A percentile compares a stretch with the other conserved stretches of the same genome.
Evolutionary conservation across 2,113 vertebrate species (phyloP).

Genomic region (Nipponia nippon): DNA sequence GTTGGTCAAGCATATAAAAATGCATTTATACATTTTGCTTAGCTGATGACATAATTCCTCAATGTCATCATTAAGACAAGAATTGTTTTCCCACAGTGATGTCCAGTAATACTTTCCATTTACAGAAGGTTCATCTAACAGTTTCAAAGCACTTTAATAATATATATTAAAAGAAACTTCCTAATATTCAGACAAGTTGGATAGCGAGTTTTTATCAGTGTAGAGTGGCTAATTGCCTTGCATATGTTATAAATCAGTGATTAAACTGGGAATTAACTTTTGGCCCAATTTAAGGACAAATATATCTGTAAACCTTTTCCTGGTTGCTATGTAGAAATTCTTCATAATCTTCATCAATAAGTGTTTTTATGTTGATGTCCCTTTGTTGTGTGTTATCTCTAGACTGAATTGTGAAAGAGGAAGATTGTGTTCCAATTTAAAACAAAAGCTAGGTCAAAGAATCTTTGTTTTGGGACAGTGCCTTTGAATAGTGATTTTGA

Average conservation of each 20-base stretch:
- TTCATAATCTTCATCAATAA: not conserved
- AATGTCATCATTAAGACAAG: not conserved
- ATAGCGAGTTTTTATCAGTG: not conserved
- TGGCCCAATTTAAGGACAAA: not conserved
- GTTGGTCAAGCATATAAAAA: not conserved
- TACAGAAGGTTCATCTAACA: not conserved
- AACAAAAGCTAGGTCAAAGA: not conserved
- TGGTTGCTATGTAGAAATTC: not conserved
- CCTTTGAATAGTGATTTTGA: not conserved
- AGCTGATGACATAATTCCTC: not conserved
- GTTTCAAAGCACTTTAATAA: not conserved
- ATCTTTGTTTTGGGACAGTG: not conserved
- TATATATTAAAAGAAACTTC: not conserved
- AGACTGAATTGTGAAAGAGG: not conserved
- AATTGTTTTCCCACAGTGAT: not conserved
- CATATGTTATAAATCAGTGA: not conserved
- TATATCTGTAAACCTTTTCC: not conserved
- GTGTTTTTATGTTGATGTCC: not conserved
- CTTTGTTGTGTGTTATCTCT: not conserved
- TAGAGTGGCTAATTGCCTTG: not conserved
- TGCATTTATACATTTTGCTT: not conserved
- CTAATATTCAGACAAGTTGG: not conserved
- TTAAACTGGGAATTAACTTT: not conserved
- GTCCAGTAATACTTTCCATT: not conserved
- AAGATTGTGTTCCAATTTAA: not conserved